Base-by-base conservation (phyloP, 2,797 vertebrate genomes). In the Phylloscopus collybita region DNA sequence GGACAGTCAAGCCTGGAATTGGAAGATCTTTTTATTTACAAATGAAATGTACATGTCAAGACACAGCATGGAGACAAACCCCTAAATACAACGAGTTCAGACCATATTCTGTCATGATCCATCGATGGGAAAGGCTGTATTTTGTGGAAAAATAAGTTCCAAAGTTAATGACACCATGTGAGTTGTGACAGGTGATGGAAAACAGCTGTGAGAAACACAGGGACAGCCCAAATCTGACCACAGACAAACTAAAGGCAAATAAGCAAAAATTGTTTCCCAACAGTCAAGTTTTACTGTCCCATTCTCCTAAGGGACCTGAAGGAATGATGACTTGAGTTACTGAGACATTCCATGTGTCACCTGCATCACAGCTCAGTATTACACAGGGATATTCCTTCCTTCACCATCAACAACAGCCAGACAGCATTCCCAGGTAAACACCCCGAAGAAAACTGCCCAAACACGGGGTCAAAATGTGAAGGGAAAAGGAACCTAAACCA, bases 1-100 rank as follows among this genome's bases (percentile, higher is more conserved):
- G 26, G 47, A 79, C 42, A 60, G 23, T 30, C 40, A 90, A 64
- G 53, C 47, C 53, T 79, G 67, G 47, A 79, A 61, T 0, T 42
- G 53, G 3, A 71, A 38, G 26, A 45, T 59, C 20, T 42, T 83
- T 96, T 95, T 96, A 97, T 94, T 94, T 62, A 80, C 60, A 92
- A 44, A 42, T 80, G 13, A 34, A 78, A 65, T 50, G 71, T 56
- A 88, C 1, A 18, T 5, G 22, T 66, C 67, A 73, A 53, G 86
- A 38, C 29, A 65, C 36, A 49, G 51, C 47, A 45, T 2, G 76
- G 79, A 59, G 64, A 71, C 56, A 36, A 66, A 80, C 40, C 25
- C 30, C 49, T 89, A 29, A 59, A 59, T 16, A 32, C 2, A 5
- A 3, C 13, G 45, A 54, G 3, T 27, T 49, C 42, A 22, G n/a